Conservation (phyloP, 2,113 vertebrate species). For the Prochilodus magdalenae region DNA sequence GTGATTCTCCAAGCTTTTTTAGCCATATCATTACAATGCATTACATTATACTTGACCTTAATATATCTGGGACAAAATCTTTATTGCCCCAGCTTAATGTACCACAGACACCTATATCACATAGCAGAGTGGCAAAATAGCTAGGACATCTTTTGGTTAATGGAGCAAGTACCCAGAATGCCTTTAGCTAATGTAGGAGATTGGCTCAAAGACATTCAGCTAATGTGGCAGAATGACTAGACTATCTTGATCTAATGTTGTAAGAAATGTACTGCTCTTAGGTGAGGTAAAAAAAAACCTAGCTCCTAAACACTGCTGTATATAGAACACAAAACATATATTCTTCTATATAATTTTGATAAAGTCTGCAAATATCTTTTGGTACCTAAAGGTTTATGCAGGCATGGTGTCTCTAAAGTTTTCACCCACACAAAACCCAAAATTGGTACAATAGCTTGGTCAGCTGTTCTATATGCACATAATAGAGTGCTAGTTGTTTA, state of each 20-base stretch:
- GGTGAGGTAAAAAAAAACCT: neutral
- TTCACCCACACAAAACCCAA: constrained; percentile 12
- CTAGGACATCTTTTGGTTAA: neutral
- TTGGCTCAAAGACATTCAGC: neutral
- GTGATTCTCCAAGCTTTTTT: no score
- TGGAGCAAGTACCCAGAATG: constrained; percentile 14
- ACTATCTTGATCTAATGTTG: neutral
- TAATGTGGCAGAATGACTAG: constrained; percentile 1
- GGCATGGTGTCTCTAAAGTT: neutral
- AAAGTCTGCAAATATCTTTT: neutral
- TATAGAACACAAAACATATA: neutral
- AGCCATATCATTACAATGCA: no score
- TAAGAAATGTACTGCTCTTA: neutral
- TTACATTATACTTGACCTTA: neutral
- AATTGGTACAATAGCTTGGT: neutral
- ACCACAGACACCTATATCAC: neutral
- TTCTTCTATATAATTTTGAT: neutral
- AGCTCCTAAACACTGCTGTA: neutral
- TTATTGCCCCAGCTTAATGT: neutral
- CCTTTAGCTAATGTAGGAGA: constrained; percentile 6
- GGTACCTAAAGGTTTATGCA: neutral
- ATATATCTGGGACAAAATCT: neutral
- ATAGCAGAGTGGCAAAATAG: neutral
- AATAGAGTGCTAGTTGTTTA: neutral
- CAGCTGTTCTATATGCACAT: neutral